Conservation (phyloP, 2,888 invertebrate species). For the Cryptocephalus moraei region DNA sequence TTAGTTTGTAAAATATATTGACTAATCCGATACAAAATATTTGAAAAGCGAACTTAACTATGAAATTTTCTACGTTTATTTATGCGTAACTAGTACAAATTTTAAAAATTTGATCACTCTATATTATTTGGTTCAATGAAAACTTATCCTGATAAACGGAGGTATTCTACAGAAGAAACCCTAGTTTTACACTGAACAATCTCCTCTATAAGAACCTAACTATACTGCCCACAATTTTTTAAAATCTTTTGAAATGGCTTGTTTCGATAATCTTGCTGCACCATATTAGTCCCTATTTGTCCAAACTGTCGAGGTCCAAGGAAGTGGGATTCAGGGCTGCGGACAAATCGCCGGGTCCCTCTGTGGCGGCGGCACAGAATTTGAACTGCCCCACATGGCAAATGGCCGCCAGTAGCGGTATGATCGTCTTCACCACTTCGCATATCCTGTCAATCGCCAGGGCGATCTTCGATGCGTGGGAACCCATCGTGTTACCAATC, state of each 20-base stretch:
- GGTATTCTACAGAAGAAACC: no score
- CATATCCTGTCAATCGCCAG: constrained; percentile 33
- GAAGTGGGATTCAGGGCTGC: constrained; percentile 22
- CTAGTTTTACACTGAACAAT: no score
- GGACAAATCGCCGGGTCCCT: constrained; percentile 24
- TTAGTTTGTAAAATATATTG: no score
- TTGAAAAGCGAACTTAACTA: no score
- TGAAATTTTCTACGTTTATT: no score
- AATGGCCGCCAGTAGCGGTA: constrained; percentile 34
- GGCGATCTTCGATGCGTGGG: constrained; percentile 29
- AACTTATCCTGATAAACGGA: no score
- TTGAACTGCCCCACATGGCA: constrained; percentile 36
- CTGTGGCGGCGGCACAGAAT: constrained; percentile 32
- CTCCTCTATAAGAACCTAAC: not conserved
- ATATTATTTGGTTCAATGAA: no score
- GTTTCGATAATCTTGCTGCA: not conserved
- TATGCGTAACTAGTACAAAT: no score
- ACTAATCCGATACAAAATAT: no score
- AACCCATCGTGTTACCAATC: constrained; percentile 31
- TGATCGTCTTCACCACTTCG: constrained; percentile 33
- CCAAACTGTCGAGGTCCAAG: constrained; percentile 18
- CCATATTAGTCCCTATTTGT: not conserved
- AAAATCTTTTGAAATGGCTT: not conserved
- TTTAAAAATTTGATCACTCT: no score
- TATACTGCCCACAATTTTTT: not conserved